Base-by-base conservation (phyloP, 2,113 vertebrate genomes). In the Trematomus loennbergii region DNA sequence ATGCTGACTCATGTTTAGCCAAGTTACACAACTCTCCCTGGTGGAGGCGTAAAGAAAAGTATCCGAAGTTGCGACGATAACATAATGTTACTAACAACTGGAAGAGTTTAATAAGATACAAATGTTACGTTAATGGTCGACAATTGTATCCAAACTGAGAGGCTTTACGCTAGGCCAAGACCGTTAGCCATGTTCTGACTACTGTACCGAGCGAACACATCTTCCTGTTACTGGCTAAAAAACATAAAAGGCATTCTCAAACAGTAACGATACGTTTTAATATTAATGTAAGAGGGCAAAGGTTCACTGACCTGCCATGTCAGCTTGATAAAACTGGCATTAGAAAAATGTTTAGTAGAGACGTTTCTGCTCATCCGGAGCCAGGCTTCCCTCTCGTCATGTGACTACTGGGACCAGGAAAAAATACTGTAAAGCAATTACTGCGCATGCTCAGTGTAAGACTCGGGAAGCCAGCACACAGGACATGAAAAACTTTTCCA, bases 1-100 rank as follows among this genome's bases (percentile, higher is more conserved):
- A 82, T 88, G 92, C 92, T 94, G 93, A 94, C 84, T 94, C 93
- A 94, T 82, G 89, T 46, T 92, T 81, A 80, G 82, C 17, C 12
- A 78, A 89, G 70, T 88, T 84, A 74, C 17, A 66, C 16, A 69
- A 55, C 13, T 22, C 15, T 29, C 36, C 61, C 40, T n/a, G 15
- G 12, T 4, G 16, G 20, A 50, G 12, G 46, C 33, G 33, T 10
- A 15, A 20, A 36, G 9, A 46, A 29, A 62, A 16, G 25, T 5
- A 4, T 25, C 8, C 3, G 7, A 62, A 57, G 9, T 61, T 6
- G 61, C 2, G 0, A 46, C 13, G 3, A 16, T 2, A 6, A 64
- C 5, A 9, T 10, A 10, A 17, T 1, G 50, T n/a, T 43, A 65
- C 4, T 11, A 54, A 17, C 0, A 1, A 36, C 0, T 13, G 46